These are phyloP conservation scores for Bos javanicus DNA, from an alignment of 2,113 vertebrate species.

Conservation along the genomic window DNA sequence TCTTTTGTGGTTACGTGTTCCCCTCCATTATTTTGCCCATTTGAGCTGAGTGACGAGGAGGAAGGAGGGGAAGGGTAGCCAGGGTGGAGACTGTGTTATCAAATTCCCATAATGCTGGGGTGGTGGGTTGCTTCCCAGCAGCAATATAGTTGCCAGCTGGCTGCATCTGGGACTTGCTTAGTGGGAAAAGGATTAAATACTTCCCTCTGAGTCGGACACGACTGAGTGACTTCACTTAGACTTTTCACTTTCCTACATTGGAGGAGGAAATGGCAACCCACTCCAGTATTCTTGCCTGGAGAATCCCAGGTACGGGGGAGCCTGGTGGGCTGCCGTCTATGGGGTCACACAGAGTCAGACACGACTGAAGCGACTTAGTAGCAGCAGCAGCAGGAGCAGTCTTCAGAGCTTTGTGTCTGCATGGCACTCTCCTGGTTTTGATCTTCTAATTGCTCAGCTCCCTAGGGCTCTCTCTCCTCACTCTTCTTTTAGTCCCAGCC, in stretches of 20 bases:
- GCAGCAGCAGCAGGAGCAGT: not conserved
- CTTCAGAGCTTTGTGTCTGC: not conserved
- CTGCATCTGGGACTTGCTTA: not conserved
- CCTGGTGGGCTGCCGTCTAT: too few relatives aligned
- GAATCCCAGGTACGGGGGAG: too few relatives aligned
- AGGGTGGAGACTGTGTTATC: not conserved
- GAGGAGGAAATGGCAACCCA: too few relatives aligned
- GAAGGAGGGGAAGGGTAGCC: not conserved
- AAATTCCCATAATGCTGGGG: not conserved
- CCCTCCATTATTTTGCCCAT: not conserved
- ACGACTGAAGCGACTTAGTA: too few relatives aligned
- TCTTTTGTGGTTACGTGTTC: not conserved
- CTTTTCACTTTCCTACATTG: too few relatives aligned
- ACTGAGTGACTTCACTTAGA: too few relatives aligned
- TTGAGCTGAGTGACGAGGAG: not conserved
- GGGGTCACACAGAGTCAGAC: too few relatives aligned
- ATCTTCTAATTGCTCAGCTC: not conserved
- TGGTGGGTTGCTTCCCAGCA: not conserved
- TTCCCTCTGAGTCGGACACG: not conserved
- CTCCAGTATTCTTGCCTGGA: too few relatives aligned
- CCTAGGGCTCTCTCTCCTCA: not conserved
- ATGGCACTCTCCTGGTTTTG: not conserved
- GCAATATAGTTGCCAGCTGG: not conserved
- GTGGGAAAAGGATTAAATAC: not conserved
- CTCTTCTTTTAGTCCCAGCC: not conserved